phyloP scores from a whole-genome alignment of 1,140 invertebrate species.

The Macrobrachium rosenbergii region DNA sequence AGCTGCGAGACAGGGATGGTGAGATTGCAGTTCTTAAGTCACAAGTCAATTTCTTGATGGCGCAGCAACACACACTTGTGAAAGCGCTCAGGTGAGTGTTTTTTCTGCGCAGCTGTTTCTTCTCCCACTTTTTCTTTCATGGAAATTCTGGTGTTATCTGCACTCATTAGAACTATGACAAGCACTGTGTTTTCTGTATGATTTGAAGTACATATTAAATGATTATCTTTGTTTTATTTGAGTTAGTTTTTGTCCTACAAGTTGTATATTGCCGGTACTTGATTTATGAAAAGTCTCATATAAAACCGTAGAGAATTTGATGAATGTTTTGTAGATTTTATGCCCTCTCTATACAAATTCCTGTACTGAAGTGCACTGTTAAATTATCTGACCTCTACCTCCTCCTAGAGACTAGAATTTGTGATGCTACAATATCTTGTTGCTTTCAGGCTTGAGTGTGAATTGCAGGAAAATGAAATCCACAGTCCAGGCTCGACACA shows the following conservation, averaged over 20 bases:
- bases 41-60: constrained; percentile 48
- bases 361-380: neutral
- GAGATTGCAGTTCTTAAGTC: constrained; percentile 46
- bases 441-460: constrained; percentile 10
- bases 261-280: no score
- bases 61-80: constrained; percentile 51
- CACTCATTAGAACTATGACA: neutral
- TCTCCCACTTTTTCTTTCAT: neutral
- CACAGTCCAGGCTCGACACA: constrained; percentile 15
- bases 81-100: constrained; percentile 45
- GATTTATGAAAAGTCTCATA: no score
- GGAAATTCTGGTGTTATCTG: neutral
- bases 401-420: neutral
- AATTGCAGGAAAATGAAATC: neutral
- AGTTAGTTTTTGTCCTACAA: no score
- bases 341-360: no score
- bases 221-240: no score
- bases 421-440: neutral
- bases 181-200: no score
- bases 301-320: no score
- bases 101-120: neutral
- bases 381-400: neutral
- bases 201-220: no score
- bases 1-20: constrained; percentile 42
- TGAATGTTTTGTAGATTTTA: no score